Conservation (phyloP, 2,113 vertebrate species). For the Ellobius talpinus region DNA sequence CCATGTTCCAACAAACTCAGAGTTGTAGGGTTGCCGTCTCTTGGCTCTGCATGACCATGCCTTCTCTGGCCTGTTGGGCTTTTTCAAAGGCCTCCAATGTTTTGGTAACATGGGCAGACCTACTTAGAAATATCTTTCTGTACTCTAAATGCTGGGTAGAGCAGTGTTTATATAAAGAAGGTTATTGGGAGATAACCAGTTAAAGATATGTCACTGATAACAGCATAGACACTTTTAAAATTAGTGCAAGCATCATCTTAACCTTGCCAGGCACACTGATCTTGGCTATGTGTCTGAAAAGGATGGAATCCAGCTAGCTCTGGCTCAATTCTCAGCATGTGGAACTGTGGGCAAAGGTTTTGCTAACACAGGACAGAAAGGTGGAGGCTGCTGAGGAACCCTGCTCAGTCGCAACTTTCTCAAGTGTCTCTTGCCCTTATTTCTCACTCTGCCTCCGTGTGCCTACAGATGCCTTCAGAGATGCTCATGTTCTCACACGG, state of each 20-base stretch:
- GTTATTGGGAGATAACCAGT: not conserved
- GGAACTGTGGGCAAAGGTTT: not conserved
- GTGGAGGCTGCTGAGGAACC: too few relatives aligned
- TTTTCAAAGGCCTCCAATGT: not conserved
- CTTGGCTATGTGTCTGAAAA: not conserved
- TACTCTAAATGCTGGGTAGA: not conserved
- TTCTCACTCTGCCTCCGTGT: not conserved
- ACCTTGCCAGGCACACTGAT: not conserved
- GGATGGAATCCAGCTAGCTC: not conserved
- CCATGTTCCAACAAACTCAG: not conserved
- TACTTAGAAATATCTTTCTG: not conserved
- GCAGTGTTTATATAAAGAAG: not conserved
- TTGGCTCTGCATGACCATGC: not conserved
- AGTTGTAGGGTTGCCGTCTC: not conserved
- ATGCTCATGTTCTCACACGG: fast-evolving
- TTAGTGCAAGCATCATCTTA: not conserved
- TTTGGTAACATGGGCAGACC: not conserved
- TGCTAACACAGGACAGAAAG: not conserved
- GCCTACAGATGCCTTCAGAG: not conserved
- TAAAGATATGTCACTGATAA: not conserved
- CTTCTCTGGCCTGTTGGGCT: not conserved
- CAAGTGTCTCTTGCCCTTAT: fast-evolving
- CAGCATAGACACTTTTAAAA: not conserved
- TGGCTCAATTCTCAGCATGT: not conserved
- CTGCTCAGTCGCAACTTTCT: not conserved